Percentiles rank a stretch among this genome's conserved stretches.
Conservation (phyloP, 2,797 vertebrate species). For the Pteropus rufus region DNA sequence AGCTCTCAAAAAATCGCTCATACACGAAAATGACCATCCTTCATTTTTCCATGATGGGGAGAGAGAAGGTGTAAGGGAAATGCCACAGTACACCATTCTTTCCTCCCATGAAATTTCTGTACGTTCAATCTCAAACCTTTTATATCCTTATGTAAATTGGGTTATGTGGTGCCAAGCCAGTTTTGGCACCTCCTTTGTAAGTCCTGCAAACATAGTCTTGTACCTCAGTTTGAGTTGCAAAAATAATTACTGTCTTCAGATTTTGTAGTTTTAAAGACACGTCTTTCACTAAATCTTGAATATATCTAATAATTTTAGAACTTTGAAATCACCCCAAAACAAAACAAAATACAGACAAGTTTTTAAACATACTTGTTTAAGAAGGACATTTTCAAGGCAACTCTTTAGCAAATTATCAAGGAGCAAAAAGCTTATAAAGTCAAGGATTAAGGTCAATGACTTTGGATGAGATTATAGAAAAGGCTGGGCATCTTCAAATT, state of each 20-base stretch:
- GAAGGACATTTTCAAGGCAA: not conserved
- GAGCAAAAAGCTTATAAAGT: not conserved
- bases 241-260: not conserved
- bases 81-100: not conserved
- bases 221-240: not conserved
- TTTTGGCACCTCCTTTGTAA: not conserved
- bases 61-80: not conserved
- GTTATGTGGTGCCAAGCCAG: not conserved
- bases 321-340: not conserved
- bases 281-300: not conserved
- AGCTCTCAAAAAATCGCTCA: not conserved
- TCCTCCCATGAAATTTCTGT: not conserved
- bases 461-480: not conserved
- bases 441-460: not conserved
- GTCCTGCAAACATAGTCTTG: not conserved
- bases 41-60: not conserved
- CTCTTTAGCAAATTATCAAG: not conserved
- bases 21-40: not conserved
- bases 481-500: not conserved
- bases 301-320: slow-evolving; percentile 13
- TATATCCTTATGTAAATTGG: not conserved
- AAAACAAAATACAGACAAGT: not conserved
- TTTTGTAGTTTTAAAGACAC: not conserved
- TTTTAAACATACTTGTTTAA: not conserved
- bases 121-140: not conserved